Conservation (phyloP, 2,113 vertebrate genomes). For the Ptychochromis oligacanthus region DNA sequence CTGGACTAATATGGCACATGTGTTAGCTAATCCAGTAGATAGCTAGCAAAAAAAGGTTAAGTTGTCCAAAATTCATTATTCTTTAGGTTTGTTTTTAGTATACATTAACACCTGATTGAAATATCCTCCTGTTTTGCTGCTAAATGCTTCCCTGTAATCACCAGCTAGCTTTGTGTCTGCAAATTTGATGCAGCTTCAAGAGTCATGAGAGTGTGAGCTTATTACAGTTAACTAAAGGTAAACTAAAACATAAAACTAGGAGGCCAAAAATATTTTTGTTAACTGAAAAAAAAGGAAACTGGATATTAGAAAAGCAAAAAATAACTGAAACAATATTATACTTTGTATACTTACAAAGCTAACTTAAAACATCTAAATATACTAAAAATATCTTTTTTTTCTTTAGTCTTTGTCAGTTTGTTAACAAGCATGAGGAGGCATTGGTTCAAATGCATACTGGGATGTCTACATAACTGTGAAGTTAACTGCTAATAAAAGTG, state of each 20-base stretch:
- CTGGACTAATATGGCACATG: neutral
- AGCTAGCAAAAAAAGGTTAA: neutral
- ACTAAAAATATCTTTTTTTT: neutral
- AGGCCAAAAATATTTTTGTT: too few relatives aligned
- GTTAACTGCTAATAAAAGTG: neutral
- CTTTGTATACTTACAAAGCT: too few relatives aligned
- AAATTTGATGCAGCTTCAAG: too few relatives aligned
- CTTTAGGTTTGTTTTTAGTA: neutral
- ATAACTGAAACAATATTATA: too few relatives aligned
- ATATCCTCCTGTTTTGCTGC: neutral
- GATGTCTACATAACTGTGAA: neutral
- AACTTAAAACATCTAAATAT: neutral
- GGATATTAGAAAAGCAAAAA: too few relatives aligned
- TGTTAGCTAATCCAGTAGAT: neutral
- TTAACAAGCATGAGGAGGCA: neutral
- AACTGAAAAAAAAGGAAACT: too few relatives aligned
- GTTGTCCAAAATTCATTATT: neutral
- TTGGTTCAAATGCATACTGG: neutral
- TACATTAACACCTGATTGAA: too few relatives aligned
- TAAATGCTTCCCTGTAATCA: neutral
- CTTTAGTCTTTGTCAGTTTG: neutral
- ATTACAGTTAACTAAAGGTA: neutral
- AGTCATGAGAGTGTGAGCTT: neutral
- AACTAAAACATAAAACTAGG: too few relatives aligned
- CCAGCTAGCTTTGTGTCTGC: fast-evolving